Percentiles rank a stretch among this genome's conserved stretches.
phyloP scores from a whole-genome alignment of 2,888 invertebrate genomes.

The Linyphia triangularis region DNA sequence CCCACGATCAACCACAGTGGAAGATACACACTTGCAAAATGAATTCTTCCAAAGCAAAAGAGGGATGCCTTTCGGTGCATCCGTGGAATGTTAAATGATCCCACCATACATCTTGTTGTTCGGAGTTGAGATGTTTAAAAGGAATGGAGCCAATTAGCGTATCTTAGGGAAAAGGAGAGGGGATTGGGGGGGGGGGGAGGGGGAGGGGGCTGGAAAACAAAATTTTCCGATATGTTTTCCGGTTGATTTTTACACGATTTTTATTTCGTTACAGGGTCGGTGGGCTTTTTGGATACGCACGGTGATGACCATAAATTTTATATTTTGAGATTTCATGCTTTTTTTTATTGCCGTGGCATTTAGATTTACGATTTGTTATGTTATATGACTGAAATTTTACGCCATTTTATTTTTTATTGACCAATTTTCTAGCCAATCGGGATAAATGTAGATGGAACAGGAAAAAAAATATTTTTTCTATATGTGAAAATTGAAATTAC shows the following conservation, averaged over 20 bases:
- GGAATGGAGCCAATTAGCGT: constrained; percentile 49
- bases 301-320: constrained; percentile 29
- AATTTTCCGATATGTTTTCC: constrained; percentile 15
- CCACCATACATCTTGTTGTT: constrained; percentile 7
- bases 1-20: constrained; percentile 9
- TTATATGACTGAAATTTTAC: constrained; percentile 18
- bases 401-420: not conserved
- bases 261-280: constrained; percentile 40
- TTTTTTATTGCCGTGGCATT: too few relatives aligned
- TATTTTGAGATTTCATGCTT: constrained; percentile 18
- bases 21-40: constrained; percentile 13
- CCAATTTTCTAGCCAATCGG: constrained; percentile 6
- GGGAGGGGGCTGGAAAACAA: not conserved
- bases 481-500: too few relatives aligned
- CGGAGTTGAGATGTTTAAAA: not conserved
- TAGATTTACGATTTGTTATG: constrained; percentile 35
- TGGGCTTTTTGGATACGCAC: not conserved
- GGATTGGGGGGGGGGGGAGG: not conserved
- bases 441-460: too few relatives aligned
- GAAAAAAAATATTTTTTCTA: too few relatives aligned
- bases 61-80: constrained; percentile 15
- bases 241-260: constrained; percentile 40
- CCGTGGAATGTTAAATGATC: constrained; percentile 49
- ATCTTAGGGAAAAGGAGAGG: too few relatives aligned
- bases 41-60: constrained; percentile 6